Base-by-base conservation (phyloP, 2,113 vertebrate genomes). In the Nycticorax nycticorax region DNA sequence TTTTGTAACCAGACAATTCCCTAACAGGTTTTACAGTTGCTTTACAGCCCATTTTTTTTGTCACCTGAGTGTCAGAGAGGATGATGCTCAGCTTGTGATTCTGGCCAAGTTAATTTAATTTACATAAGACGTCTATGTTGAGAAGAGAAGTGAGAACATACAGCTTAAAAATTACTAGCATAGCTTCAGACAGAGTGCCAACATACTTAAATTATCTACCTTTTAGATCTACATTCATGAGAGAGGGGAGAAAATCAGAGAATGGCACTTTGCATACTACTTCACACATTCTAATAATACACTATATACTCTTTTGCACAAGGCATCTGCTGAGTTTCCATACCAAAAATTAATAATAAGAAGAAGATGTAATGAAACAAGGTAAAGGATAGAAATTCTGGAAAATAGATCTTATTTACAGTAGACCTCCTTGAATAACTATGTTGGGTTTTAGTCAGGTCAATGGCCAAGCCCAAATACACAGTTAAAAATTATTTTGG, bases 271-370 rank as follows among this genome's bases (percentile, higher is more conserved):
- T 2, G 1, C 60, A 73, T 87, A 24, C 59, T 53, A 26, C 52
- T 96, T 96, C 83, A 89, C 68, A 76, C 48, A 10, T 78, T 93
- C 76, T 82, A 93, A 85, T 87, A 89, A 95, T 75, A 43, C 22
- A 55, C 57, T 53, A 17, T 21, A 85, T 35, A 50, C 35, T 72
- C 62, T 60, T 30, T 82, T 85, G 23, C 35, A 30, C 41, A 85
- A 89, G 50, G 37, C 57, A 92, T 92, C 88, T 91, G 56, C 23
- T 84, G 39, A 57, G 23, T 79, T 87, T 91, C 60, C 6, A 1
- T 73, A 50, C 64, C 10, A 92, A 89, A 88, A 92, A 91, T 33
- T 85, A 89, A 85, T 71, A 95, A 35, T n/a, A 88, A 71, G 32
- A 30, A 62, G 67, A 75, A 82, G 43, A 63, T 27, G 4, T 69